Base-by-base conservation (phyloP, 1,140 invertebrate species). In the Penaeus japonicus region DNA sequence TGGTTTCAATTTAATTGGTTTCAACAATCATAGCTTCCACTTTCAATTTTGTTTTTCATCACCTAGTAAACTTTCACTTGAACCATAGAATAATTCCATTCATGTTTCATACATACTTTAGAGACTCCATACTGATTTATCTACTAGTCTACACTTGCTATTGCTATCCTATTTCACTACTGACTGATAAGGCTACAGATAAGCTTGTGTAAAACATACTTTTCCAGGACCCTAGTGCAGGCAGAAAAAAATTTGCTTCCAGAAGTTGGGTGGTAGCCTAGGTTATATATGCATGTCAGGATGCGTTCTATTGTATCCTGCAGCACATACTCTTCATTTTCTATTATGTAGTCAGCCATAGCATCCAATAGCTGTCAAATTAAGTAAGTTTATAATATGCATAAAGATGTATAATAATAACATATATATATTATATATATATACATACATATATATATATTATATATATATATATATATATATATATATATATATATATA, bases 281-380 rank as follows among this genome's bases (percentile, higher is more conserved):
- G 53, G 55, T n/a, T 57, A 78, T 85, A 89, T 15, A 89, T 53
- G 32, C 82, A 89, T 0, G 55, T 70, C n/a, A 89, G 75, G 1
- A 80, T 39, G 24, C 30, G 20, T 35, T 80, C 75, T 20, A 84
- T 27, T 4, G 78, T 85, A 35, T 65, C 83, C 30, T 35, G n/a
- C 20, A 80, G 39, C 0, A 89, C 57, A 35, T 85, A 70, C 22
- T 89, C 82, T 54, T 80, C 24, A 22, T 89, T 84, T 12, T 81
- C 54, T 12, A 78, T 27, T 24, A 89, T 53, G 35, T 89, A 89
- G 18, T 89, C 30, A 24, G 65, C 27, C 27, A 89, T 20, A 0
- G 75, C 75, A 35, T 89, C 82, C 55, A 89, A 75, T 27, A 89
- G 35, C 87, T 89, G 83, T 55, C 54, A 57, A 65, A 54, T 17